A percentile compares a stretch with the other conserved stretches of the same genome.
Conservation (phyloP, 1,140 invertebrate species). For the Bemisia tabaci region DNA sequence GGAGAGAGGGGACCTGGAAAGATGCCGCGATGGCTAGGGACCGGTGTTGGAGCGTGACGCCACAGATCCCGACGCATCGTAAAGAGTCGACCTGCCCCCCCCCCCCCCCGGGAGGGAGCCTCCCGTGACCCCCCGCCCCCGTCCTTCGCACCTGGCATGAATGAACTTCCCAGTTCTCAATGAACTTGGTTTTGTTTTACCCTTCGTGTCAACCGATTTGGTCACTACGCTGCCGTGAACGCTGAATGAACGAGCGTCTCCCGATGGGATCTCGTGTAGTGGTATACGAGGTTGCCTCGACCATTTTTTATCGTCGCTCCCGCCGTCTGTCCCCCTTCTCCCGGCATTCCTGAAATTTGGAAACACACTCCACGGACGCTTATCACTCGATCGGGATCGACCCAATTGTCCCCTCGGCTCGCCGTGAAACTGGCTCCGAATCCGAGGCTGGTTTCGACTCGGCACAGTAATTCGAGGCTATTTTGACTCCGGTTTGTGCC, state of each 20-base stretch:
- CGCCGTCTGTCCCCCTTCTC: too few relatives aligned
- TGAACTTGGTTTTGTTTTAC: background rate
- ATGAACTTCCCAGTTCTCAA: background rate
- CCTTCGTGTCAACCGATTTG: background rate
- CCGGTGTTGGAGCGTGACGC: too few relatives aligned
- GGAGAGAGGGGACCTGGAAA: too few relatives aligned
- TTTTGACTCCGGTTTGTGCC: too few relatives aligned
- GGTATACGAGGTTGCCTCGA: too few relatives aligned
- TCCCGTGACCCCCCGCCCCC: background rate
- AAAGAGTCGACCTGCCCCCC: too few relatives aligned
- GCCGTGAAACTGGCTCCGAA: background rate
- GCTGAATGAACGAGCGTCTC: too few relatives aligned
- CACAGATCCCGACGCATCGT: too few relatives aligned
- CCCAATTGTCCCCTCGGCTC: background rate
- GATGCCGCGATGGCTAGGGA: background rate
- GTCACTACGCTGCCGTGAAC: background rate
- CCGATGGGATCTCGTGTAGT: too few relatives aligned
- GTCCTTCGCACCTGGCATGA: background rate
- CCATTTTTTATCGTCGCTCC: too few relatives aligned
- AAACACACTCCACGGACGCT: background rate
- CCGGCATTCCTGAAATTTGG: background rate
- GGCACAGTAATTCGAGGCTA: too few relatives aligned
- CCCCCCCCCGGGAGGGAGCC: background rate
- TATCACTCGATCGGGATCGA: background rate
- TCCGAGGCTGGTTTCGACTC: too few relatives aligned